phyloP scores from a whole-genome alignment of 2,888 invertebrate species.

The Amiota minor region DNA sequence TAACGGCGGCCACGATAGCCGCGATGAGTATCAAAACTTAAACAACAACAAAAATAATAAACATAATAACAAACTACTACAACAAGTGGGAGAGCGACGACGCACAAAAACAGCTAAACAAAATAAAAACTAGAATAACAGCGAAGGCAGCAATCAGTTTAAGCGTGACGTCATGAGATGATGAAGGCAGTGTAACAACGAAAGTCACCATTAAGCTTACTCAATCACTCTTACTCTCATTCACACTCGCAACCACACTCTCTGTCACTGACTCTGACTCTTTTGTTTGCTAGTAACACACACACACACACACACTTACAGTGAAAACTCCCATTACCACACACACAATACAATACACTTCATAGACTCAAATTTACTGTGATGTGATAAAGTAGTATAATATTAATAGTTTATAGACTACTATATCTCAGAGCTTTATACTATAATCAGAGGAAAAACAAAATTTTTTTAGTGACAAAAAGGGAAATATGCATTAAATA shows the following conservation, averaged over 20 bases:
- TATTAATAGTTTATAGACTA: no score
- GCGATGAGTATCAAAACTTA: background rate
- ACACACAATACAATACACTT: no score
- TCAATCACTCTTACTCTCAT: background rate
- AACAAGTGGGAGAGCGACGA: conserved; percentile 18
- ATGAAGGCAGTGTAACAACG: background rate
- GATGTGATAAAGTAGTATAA: no score
- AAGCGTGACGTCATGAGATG: conserved; percentile 18
- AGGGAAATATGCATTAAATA: no score
- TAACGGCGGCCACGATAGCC: background rate
- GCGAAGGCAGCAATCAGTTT: conserved; percentile 1
- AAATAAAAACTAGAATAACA: background rate
- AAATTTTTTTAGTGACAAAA: no score
- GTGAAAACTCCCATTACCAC: background rate
- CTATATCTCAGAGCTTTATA: no score
- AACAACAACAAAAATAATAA: conserved; percentile 17
- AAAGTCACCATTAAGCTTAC: background rate
- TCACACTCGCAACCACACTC: background rate
- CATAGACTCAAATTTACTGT: no score
- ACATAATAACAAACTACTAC: conserved; percentile 29
- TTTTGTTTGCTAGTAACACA: no score
- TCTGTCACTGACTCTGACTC: background rate
- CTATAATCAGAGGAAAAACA: no score
- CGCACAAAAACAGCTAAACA: background rate
- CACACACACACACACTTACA: background rate